Evolutionary conservation across 1,140 invertebrate species (phyloP), one percentile per base, ranked within the genome.

Genomic region (silkworm (Bombyx mori)): DNA sequence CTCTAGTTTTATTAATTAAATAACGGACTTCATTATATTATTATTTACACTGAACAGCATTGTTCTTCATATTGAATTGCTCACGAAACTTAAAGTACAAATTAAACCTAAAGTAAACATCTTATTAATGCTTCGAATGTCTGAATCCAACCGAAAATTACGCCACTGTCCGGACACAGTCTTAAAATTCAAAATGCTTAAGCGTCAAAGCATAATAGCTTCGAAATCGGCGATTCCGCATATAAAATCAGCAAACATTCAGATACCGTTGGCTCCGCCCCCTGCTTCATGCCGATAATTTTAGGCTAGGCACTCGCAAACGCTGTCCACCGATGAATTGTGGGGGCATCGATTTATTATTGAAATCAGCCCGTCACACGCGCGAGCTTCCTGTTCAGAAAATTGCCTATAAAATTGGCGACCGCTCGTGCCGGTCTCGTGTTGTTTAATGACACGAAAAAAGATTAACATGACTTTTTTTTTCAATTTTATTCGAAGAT

Each of bases 351-450:
- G 66, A 73, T 79, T 78, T 77, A 72, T 83, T 82, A 83, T 86
- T 83, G 80, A 77, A 73, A 55, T 74, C 54, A 79, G 72, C 79
- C 80, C 80, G 79, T 82, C 26, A 35, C 79, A 73, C 68, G 71
- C 66, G 73, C 66, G 61, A 59, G 69, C 81, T 81, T 82, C 78
- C 79, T 79, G 79, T 71, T 78, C 68, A 52, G 66, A 63, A 84
- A 86, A 82, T 86, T 81, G 71, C 65, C 75, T 79, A 79, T 77
- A 72, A 86, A 84, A 83, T 86, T 83, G 80, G 79, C 74, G 56
- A 75, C 54, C 81, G 72, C 79, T 82, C 80, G 79, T 82, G 79
- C 78, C 77, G 65, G 57, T 65, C 70, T 67, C 68, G 66, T 70
- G 62, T 70, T 59, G 71, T 69, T 76, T 82, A 78, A 84, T 78